Conservation (phyloP, 2,113 vertebrate genomes). For the Sakesphorus luctuosus region DNA sequence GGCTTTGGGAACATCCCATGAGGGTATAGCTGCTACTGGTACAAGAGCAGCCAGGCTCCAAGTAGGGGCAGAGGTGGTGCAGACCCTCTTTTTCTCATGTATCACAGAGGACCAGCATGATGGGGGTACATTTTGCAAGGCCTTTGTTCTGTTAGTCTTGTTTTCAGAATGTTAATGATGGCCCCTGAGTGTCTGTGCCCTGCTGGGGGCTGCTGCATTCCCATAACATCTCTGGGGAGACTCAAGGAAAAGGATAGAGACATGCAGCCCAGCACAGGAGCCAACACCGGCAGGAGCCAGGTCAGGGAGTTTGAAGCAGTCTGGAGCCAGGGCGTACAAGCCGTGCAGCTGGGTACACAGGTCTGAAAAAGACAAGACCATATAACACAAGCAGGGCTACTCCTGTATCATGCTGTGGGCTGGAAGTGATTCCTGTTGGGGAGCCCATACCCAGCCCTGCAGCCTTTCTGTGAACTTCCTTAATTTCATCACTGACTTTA, state of each 20-base stretch:
- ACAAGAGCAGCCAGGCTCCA: not conserved
- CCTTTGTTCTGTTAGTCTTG: not conserved
- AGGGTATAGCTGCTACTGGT: not conserved
- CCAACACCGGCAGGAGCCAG: not conserved
- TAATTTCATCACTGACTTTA: not conserved
- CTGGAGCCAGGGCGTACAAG: not conserved
- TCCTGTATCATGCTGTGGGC: not conserved
- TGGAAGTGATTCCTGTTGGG: not conserved
- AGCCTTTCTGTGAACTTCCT: not conserved
- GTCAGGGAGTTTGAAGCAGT: not conserved
- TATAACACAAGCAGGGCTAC: not conserved
- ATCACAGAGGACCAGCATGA: rapidly evolving
- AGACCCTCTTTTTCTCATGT: not conserved
- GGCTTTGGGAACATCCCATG: not conserved
- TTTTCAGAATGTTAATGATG: not conserved
- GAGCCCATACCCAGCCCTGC: not conserved
- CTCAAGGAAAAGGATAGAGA: not conserved
- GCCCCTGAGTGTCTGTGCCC: not conserved
- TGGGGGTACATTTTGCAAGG: not conserved
- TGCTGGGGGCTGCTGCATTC: not conserved
- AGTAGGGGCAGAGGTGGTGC: not conserved
- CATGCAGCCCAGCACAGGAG: not conserved
- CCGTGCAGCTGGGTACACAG: rapidly evolving
- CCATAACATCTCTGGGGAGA: not conserved
- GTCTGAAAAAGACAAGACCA: not conserved